These are phyloP conservation scores for Oikopleura vanhoeffeni DNA, from an alignment of 23 tunicate genomes.

Conservation along the genomic window DNA sequence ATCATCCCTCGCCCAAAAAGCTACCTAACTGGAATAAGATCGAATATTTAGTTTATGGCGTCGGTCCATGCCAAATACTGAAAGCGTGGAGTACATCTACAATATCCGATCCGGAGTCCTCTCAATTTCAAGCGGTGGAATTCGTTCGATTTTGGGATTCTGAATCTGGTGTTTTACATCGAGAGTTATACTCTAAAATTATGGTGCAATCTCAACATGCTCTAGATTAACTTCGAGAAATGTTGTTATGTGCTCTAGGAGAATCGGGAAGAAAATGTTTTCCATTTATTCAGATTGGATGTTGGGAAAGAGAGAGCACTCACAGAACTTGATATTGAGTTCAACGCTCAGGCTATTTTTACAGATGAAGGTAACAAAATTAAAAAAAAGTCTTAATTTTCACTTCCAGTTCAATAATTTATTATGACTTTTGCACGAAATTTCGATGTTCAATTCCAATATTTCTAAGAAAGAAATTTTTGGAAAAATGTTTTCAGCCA, in stretches of 20 bases:
- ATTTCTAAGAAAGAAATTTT: no score
- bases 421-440: no score
- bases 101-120: neutral
- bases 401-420: no score
- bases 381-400: no score
- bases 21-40: neutral
- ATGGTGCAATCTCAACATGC: neutral
- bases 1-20: neutral
- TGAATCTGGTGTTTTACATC: neutral
- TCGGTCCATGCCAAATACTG: neutral
- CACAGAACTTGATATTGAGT: neutral
- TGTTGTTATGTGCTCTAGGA: neutral
- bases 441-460: no score
- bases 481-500: no score
- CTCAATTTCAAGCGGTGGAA: neutral
- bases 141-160: neutral
- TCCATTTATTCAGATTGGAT: neutral
- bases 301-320: neutral
- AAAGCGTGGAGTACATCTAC: neutral
- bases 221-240: neutral
- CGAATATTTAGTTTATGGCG: neutral
- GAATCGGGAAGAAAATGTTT: neutral
- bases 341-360: neutral
- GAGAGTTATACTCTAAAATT: neutral
- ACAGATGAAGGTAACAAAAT: conserved; percentile 6